A percentile compares a stretch with the other conserved stretches of the same genome.
phyloP scores from a whole-genome alignment of 2,888 invertebrate species.

The Noctua pronuba region DNA sequence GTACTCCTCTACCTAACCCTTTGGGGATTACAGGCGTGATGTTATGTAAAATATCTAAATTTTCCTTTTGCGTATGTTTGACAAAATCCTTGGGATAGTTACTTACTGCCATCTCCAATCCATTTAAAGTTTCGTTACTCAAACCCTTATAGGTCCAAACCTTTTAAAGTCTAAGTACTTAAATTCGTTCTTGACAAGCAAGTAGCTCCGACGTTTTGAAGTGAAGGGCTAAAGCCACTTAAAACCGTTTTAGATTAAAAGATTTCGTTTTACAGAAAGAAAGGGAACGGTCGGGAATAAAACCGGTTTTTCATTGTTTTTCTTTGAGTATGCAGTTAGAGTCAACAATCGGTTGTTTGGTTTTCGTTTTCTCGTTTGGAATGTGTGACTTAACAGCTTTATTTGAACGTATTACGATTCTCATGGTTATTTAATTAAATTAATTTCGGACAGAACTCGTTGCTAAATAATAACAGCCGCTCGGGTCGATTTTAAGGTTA shows the following conservation, averaged over 20 bases:
- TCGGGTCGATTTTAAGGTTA: too few relatives aligned
- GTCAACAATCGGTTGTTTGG: slow-evolving; percentile 1
- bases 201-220: slow-evolving; percentile 26
- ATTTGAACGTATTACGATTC: neutral
- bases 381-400: slow-evolving; percentile 6
- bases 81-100: neutral
- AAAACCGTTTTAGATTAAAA: slow-evolving; percentile 21
- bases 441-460: too few relatives aligned
- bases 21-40: too few relatives aligned
- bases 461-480: too few relatives aligned
- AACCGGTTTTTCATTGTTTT: slow-evolving; percentile 22
- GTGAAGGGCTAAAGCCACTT: slow-evolving; percentile 18
- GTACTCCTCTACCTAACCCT: too few relatives aligned
- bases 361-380: neutral
- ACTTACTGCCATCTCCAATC: too few relatives aligned
- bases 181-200: slow-evolving; percentile 26
- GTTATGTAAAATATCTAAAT: neutral
- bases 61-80: neutral
- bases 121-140: too few relatives aligned
- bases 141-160: neutral
- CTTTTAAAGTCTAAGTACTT: slow-evolving; percentile 17
- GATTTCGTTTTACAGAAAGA: slow-evolving; percentile 11
- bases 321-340: slow-evolving; percentile 1
- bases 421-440: neutral
- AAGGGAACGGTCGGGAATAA: neutral